A percentile compares a stretch with the other conserved stretches of the same genome.
Evolutionary conservation across 2,888 invertebrate genomes (phyloP).

Genomic region (Piscicola geometra): DNA sequence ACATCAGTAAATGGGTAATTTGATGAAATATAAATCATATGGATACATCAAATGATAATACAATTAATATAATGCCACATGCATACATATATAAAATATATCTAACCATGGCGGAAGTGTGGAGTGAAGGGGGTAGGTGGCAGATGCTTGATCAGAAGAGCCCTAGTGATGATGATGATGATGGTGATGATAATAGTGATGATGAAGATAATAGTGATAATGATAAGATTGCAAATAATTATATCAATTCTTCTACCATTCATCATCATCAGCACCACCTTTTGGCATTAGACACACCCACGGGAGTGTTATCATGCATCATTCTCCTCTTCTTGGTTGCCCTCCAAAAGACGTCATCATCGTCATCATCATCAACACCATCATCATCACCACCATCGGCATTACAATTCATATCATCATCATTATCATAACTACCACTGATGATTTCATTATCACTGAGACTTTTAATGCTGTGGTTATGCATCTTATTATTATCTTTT

Average conservation of each 20-base stretch:
- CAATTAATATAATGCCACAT: no score
- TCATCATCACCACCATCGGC: not conserved
- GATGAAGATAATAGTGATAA: no score
- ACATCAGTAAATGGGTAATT: no score
- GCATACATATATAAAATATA: no score
- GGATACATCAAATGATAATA: no score
- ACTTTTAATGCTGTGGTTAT: not conserved
- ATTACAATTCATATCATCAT: not conserved
- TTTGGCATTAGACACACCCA: not conserved
- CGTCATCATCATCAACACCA: not conserved
- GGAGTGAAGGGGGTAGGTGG: slow-evolving; percentile 11
- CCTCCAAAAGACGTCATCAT: not conserved
- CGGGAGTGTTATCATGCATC: not conserved
- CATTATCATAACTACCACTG: not conserved
- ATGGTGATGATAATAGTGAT: no score
- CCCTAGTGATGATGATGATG: no score
- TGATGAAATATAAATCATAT: no score
- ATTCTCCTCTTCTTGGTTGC: not conserved
- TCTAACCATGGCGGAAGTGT: not conserved
- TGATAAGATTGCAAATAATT: no score
- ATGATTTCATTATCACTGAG: not conserved
- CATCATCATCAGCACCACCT: slow-evolving; percentile 6
- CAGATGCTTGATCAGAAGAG: not conserved
- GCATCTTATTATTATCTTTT: not conserved
- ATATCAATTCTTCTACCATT: no score